Base-by-base conservation (phyloP, 2,113 vertebrate genomes). In the Leptocoma aspasia region DNA sequence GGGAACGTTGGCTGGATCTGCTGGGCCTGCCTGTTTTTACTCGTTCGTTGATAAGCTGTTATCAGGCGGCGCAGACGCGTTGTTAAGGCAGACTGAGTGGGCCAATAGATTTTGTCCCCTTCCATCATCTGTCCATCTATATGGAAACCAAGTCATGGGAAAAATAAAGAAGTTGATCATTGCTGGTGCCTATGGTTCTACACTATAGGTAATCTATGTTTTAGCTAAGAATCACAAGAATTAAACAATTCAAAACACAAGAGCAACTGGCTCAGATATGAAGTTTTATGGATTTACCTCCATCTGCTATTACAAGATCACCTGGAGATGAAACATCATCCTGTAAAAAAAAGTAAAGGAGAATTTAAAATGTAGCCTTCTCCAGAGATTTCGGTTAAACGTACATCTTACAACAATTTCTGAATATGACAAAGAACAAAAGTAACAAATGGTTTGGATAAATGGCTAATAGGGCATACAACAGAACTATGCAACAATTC, bases 241-340 rank as follows among this genome's bases (percentile, higher is more conserved):
- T 52, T 39, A 39, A 19, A 49, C 14, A 80, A 86, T 45, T 94
- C 33, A 71, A 26, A 90, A 69, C 9, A 79, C 12, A 49, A 70
- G 49, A 60, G 53, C 0, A 57, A 79, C 1, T 26, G 18, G 47
- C 17, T 90, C 63, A 94, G 31, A 77, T 75, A 35, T 89, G 3
- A 44, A 94, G 53, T 56, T 60, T 76, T 71, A 80, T 52, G 10
- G 50, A 79, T 79, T 95, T 98, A 98, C 98, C 98, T 94, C 98
- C 98, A 97, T 99, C 99, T 90, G 98, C 98, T 97, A 99, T 99
- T 86, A 99, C 95, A 61, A 99, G 97, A 92, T 99, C 99, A 95
- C 99, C 99, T 20, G 99, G 99, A 89, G 99, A 99, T 60, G 99
- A 99, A 90, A 98, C 98, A 77, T 99, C 99, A 95, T 99, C 99